phyloP scores from a whole-genome alignment of 2,113 vertebrate genomes.

The Calidris pygmaea region DNA sequence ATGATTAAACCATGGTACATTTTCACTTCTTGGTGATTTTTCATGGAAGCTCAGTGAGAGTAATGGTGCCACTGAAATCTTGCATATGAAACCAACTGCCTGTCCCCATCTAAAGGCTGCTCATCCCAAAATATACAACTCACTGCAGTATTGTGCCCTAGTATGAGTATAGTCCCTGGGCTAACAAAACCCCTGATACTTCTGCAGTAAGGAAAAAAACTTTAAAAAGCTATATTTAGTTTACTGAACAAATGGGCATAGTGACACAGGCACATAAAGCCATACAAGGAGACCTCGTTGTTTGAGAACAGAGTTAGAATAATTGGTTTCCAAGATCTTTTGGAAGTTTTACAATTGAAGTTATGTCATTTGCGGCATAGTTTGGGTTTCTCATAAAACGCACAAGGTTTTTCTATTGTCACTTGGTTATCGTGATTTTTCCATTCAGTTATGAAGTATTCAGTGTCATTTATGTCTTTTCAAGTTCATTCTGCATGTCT shows the following conservation, averaged over 20 bases:
- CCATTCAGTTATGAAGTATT: background rate
- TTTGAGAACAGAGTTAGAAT: background rate
- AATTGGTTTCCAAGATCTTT: background rate
- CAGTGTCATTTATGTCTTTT: background rate
- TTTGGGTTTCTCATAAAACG: background rate
- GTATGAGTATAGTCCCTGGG: background rate
- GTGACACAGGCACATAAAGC: background rate
- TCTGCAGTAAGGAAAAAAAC: background rate
- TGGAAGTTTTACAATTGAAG: background rate
- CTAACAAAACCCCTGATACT: background rate
- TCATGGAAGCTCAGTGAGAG: background rate
- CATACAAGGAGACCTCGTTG: background rate
- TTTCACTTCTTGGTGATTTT: background rate
- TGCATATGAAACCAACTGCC: background rate
- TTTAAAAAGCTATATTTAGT: background rate
- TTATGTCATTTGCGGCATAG: background rate
- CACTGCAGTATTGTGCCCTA: rapidly evolving
- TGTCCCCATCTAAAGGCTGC: background rate
- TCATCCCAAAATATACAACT: background rate
- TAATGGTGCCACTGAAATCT: background rate
- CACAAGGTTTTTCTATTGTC: background rate
- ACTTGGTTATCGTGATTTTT: background rate
- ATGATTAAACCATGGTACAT: rapidly evolving
- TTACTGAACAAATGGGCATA: background rate
- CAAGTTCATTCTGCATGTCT: conserved; percentile 16